Percentiles rank a stretch among this genome's conserved stretches.
Conservation (phyloP, 2,888 invertebrate genomes). For the Isoperla grammatica region DNA sequence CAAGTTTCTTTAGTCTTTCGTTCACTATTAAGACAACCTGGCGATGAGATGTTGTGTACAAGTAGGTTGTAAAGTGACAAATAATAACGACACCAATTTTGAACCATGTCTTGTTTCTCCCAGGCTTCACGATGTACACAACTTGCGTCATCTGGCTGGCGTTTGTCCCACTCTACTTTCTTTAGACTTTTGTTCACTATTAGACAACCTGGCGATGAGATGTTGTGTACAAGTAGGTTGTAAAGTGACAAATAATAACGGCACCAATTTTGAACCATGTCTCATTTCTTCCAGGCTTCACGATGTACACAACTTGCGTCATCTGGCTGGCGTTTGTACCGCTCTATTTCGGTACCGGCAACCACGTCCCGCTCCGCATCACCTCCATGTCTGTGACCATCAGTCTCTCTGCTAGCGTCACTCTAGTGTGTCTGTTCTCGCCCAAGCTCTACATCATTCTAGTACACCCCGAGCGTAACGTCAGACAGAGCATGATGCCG, state of each 20-base stretch:
- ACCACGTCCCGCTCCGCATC: slow-evolving; percentile 84
- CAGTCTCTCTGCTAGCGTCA: slow-evolving; percentile 88
- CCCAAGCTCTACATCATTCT: slow-evolving; percentile 93
- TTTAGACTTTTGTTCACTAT: too few relatives aligned
- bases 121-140: slow-evolving; percentile 98
- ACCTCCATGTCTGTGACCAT: slow-evolving; percentile 96
- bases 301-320: slow-evolving; percentile 98
- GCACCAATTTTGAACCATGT: too few relatives aligned
- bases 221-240: too few relatives aligned
- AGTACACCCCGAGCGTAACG: slow-evolving; percentile 82
- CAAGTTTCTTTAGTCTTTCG: too few relatives aligned
- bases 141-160: slow-evolving; percentile 98
- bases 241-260: too few relatives aligned
- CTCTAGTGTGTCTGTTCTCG: slow-evolving; percentile 87
- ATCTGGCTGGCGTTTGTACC: slow-evolving; percentile 98
- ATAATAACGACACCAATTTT: too few relatives aligned
- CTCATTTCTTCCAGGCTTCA: slow-evolving; percentile 70
- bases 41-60: too few relatives aligned
- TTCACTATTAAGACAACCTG: too few relatives aligned
- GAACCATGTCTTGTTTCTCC: too few relatives aligned
- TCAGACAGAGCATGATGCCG: slow-evolving; percentile 82
- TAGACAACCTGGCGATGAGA: too few relatives aligned
- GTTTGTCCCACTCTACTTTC: slow-evolving; percentile 96
- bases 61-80: too few relatives aligned
- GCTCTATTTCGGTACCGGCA: slow-evolving; percentile 92